Conservation (phyloP, 2,888 invertebrate genomes). For the Noctua janthina region DNA sequence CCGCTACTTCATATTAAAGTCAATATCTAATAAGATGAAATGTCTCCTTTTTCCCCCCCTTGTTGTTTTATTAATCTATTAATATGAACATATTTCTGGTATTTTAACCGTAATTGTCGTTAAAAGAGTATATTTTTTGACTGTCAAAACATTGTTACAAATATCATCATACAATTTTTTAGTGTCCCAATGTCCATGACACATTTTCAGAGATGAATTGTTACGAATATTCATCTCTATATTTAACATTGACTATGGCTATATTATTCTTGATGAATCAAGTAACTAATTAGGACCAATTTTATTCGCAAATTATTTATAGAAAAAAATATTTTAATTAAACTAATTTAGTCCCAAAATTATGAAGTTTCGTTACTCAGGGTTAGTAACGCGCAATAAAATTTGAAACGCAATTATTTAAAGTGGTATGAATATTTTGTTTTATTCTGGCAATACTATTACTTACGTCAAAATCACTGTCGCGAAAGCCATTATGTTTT, state of each 20-base stretch:
- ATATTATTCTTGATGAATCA: conserved; percentile 17
- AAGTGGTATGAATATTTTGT: not conserved
- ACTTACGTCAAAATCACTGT: conserved; percentile 11
- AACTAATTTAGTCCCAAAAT: conserved; percentile 28
- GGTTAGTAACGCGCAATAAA: conserved; percentile 29
- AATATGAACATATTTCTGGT: not conserved
- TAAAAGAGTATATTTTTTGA: not conserved
- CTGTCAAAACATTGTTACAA: conserved; percentile 8
- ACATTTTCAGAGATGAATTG: conserved; percentile 8
- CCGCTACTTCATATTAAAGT: conserved; percentile 7
- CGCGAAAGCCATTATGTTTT: not conserved
- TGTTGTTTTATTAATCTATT: not conserved
- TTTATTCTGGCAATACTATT: not conserved
- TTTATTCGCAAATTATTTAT: not conserved
- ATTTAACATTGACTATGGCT: conserved; percentile 3
- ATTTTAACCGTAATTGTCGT: not conserved
- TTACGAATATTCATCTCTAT: conserved; percentile 6
- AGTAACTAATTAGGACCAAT: conserved; percentile 7
- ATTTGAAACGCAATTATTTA: not conserved
- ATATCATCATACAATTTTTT: conserved; percentile 1
- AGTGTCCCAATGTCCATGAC: conserved; percentile 13
- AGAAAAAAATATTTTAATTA: conserved; percentile 1
- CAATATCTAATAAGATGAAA: not conserved
- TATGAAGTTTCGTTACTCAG: conserved; percentile 33
- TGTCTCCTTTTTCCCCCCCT: not conserved